phyloP scores from a whole-genome alignment of 1,140 invertebrate genomes.

The Charaxes varanes region DNA sequence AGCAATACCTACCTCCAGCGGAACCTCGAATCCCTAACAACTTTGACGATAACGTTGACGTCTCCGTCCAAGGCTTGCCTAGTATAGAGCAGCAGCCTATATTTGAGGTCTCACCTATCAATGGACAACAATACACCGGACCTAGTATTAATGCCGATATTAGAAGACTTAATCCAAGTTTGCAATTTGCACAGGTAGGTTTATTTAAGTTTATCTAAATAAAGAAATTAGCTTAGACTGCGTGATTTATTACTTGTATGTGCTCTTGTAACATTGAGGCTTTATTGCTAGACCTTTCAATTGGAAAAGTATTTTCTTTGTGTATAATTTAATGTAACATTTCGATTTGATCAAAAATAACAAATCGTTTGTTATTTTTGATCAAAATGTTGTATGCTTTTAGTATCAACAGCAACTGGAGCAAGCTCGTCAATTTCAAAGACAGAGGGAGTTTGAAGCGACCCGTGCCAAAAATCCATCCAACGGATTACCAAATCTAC shows the following conservation, averaged over 20 bases:
- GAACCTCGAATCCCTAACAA: slow-evolving; percentile 41
- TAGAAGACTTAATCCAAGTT: slow-evolving; percentile 40
- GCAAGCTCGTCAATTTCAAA: slow-evolving; percentile 43
- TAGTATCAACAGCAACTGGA: slow-evolving; percentile 55
- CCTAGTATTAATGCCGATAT: slow-evolving; percentile 46
- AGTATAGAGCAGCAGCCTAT: slow-evolving; percentile 43
- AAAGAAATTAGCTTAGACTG: neutral
- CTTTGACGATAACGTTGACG: slow-evolving; percentile 39
- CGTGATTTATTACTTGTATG: neutral
- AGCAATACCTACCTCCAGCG: slow-evolving; percentile 46
- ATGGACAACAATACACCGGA: slow-evolving; percentile 49
- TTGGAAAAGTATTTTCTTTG: neutral
- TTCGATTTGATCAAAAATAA: neutral
- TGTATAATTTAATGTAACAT: neutral
- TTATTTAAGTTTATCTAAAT: neutral
- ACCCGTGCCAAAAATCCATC: slow-evolving; percentile 25
- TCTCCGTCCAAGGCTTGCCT: slow-evolving; percentile 59
- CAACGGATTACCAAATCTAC: slow-evolving; percentile 34
- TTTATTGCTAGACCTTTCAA: no score
- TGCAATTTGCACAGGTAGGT: slow-evolving; percentile 46
- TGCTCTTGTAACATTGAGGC: neutral
- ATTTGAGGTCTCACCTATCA: slow-evolving; percentile 54
- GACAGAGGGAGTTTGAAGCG: slow-evolving; percentile 48
- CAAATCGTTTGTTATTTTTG: neutral
- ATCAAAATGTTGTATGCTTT: slow-evolving; percentile 6